phyloP scores from a whole-genome alignment of 2,797 vertebrate species.

The Menidia menidia region DNA sequence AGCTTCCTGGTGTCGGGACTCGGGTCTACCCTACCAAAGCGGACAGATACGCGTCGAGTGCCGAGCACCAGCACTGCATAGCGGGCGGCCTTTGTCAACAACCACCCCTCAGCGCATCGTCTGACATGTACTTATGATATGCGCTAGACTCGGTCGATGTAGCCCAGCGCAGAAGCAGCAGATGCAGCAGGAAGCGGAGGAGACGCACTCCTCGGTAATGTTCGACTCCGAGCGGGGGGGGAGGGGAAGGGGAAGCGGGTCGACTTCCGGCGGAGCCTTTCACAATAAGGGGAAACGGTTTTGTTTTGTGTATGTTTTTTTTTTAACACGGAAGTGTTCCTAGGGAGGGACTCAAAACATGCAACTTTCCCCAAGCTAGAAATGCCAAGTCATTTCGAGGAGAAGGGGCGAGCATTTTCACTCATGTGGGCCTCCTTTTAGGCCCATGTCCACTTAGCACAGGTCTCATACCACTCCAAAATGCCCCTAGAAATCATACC shows the following conservation, averaged over 20 bases:
- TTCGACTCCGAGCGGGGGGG: neutral
- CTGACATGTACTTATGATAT: constrained; percentile 49
- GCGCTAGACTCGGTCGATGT: constrained; percentile 54
- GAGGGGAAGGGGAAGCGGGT: neutral
- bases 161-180: constrained; percentile 45
- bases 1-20: constrained; percentile 57
- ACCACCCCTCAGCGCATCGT: constrained; percentile 68
- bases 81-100: constrained; percentile 61
- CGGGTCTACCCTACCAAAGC: constrained; percentile 16
- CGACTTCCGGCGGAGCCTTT: constrained; percentile 5
- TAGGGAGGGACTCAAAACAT: too few species aligned
- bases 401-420: neutral
- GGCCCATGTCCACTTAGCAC: too few species aligned
- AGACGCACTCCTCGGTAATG: constrained; percentile 1
- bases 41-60: constrained; percentile 50
- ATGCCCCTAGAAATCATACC: too few species aligned
- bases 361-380: too few species aligned
- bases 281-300: constrained; percentile 12
- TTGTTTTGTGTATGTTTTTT: too few species aligned
- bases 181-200: constrained; percentile 51
- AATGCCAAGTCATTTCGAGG: too few species aligned
- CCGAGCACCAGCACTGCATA: constrained; percentile 65
- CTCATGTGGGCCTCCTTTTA: too few species aligned
- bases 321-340: neutral
- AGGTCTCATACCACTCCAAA: too few species aligned